Evolutionary conservation across 2,888 invertebrate species (phyloP), one percentile per base, ranked within the genome.

Genomic region (Coecobrya sp.): DNA sequence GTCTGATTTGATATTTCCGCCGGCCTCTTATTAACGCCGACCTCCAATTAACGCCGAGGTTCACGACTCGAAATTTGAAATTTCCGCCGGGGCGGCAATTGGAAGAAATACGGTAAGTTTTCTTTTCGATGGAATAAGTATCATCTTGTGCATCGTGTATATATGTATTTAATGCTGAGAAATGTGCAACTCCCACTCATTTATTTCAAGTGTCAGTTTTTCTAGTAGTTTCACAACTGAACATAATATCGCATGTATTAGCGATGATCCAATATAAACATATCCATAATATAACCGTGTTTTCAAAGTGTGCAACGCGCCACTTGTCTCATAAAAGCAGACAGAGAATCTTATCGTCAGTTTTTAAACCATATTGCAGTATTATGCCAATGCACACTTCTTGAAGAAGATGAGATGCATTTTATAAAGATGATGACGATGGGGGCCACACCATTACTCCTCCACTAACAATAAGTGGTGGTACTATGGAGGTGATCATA

Each of bases 401-500:
- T 36, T 7, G 36, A 11, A 7, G 22, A 79, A 79, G 76, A 73
- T 73, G 45, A 45, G 45, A 49, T 76, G 49, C 45, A 76, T 49
- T 45, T 62, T 59, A 84, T 84, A 84, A 52, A 84, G 42, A 49
- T 30, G 27, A 52, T 79, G 22, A 49, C n/a, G 27, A 52, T 79
- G 22, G 55, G 81, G 81, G 81, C 84, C n/a, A 84, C 59, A 30
- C 76, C 68, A 68, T 76, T 73, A 73, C 65, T 65, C 36, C 30
- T 81, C 30, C 55, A 27, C 45, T 27, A 49, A 49, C 49, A 49
- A 49, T 62, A 81, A 81, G 81, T 22, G 25, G 86, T 52, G 19
- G 86, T 62, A 22, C 30, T 62, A 42, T 93, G 89, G 87, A 92
- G 92, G 93, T 90, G 92, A 93, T 93, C 89, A 93, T 92, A 84